Conservation (phyloP, 1,140 invertebrate genomes). For the Drepana arcuata region DNA sequence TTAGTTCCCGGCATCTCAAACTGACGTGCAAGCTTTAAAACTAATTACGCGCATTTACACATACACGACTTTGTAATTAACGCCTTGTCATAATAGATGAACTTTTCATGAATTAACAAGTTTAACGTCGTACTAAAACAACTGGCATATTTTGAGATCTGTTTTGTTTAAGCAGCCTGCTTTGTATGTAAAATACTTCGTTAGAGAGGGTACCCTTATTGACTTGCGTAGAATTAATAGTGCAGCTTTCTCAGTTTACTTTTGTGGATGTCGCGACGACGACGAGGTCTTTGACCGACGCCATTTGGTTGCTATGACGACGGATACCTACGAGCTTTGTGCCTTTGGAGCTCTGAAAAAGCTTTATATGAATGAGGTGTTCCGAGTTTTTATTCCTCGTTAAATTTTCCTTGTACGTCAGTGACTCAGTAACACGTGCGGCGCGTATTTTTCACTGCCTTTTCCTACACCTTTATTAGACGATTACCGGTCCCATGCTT, state of each 20-base stretch:
- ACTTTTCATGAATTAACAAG: constrained; percentile 41
- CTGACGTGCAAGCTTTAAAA: not conserved
- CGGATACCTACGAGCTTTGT: constrained; percentile 38
- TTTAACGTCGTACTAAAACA: constrained; percentile 25
- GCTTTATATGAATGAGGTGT: constrained; percentile 24
- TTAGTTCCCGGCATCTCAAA: too few relatives aligned
- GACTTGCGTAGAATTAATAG: constrained; percentile 50
- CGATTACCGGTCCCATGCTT: too few relatives aligned
- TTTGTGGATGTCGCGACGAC: constrained; percentile 48
- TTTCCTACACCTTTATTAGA: too few relatives aligned
- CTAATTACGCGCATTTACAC: constrained; percentile 17
- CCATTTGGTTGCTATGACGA: constrained; percentile 42
- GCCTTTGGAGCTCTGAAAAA: constrained; percentile 19
- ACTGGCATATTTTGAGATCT: constrained; percentile 13
- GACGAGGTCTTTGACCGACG: constrained; percentile 54
- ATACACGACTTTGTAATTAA: constrained; percentile 17
- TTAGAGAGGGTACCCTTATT: constrained; percentile 37
- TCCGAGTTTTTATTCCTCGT: constrained; percentile 20
- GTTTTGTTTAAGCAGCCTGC: constrained; percentile 11
- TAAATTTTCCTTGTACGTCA: constrained; percentile 16
- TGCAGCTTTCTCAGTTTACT: constrained; percentile 44
- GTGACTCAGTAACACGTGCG: not conserved
- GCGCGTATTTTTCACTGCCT: too few relatives aligned
- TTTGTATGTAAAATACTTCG: constrained; percentile 11
- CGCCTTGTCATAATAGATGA: constrained; percentile 29